Evolutionary conservation across 2,113 vertebrate species (phyloP).

Genomic region (Mobula birostris): DNA sequence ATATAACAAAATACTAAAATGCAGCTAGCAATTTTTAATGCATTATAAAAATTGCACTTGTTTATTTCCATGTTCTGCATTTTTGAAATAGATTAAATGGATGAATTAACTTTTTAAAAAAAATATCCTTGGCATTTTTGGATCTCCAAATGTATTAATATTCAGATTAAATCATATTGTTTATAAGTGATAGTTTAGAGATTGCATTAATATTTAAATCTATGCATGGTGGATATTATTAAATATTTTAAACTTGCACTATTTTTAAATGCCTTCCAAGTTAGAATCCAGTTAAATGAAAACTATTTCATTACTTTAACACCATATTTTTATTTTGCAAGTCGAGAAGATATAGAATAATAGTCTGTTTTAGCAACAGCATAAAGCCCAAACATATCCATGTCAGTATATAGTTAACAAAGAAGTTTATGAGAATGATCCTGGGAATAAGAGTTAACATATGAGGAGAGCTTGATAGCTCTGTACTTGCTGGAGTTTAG

Average conservation of each 20-base stretch:
- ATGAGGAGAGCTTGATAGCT: too few relatives aligned
- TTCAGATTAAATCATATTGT: not conserved
- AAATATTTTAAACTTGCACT: not conserved
- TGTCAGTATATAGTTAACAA: not conserved
- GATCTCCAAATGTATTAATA: not conserved
- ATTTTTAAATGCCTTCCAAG: not conserved
- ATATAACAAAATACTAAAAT: not conserved
- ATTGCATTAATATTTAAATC: not conserved
- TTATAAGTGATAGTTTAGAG: not conserved
- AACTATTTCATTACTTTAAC: not conserved
- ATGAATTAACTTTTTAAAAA: not conserved
- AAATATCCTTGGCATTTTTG: not conserved
- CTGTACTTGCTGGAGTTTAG: too few relatives aligned
- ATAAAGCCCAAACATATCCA: not conserved
- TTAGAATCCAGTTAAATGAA: not conserved
- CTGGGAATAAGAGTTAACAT: too few relatives aligned
- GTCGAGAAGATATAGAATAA: not conserved
- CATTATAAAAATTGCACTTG: not conserved
- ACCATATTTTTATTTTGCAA: not conserved
- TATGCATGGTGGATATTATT: not conserved
- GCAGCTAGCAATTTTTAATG: not conserved
- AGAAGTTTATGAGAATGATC: too few relatives aligned
- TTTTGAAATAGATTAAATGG: not conserved
- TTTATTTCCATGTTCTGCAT: not conserved
- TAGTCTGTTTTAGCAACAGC: not conserved